Conservation (phyloP, 2,888 invertebrate species). For the Andrena haemorrhoa region DNA sequence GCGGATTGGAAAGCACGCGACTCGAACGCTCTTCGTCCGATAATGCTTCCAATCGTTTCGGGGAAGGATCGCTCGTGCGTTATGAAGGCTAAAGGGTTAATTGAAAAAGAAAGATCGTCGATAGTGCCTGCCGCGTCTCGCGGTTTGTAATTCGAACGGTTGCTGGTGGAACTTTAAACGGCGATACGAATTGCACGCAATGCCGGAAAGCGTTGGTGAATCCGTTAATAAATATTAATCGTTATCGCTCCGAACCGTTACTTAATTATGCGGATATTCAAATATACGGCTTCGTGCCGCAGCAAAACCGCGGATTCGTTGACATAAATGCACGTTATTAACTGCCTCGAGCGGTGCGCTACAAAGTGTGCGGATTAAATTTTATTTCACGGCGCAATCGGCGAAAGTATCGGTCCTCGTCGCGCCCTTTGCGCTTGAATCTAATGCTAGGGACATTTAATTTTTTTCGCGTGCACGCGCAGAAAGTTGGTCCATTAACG, state of each 20-base stretch:
- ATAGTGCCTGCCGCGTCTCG: background rate
- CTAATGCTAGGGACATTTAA: too few relatives aligned
- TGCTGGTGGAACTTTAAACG: constrained; percentile 5
- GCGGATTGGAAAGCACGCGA: background rate
- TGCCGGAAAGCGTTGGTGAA: constrained; percentile 12
- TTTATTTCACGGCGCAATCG: background rate
- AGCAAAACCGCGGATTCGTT: background rate
- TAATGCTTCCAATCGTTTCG: background rate
- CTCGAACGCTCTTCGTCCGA: background rate
- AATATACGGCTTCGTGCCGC: background rate
- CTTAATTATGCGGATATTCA: constrained; percentile 35
- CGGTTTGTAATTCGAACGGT: constrained; percentile 19
- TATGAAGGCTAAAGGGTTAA: too few relatives aligned
- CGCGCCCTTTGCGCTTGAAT: too few relatives aligned
- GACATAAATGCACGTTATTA: background rate
- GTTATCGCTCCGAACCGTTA: constrained; percentile 15
- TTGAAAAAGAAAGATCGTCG: constrained; percentile 1
- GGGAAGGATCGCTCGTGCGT: background rate
- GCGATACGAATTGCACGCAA: constrained; percentile 1
- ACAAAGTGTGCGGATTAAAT: background rate
- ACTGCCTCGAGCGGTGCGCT: background rate
- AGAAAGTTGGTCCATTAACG: background rate
- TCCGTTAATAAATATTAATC: constrained; percentile 44
- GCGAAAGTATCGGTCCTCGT: too few relatives aligned
- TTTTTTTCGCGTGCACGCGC: background rate